Evolutionary conservation across 2,113 vertebrate genomes (phyloP).

Genomic region (Chaetodon trifascialis): DNA sequence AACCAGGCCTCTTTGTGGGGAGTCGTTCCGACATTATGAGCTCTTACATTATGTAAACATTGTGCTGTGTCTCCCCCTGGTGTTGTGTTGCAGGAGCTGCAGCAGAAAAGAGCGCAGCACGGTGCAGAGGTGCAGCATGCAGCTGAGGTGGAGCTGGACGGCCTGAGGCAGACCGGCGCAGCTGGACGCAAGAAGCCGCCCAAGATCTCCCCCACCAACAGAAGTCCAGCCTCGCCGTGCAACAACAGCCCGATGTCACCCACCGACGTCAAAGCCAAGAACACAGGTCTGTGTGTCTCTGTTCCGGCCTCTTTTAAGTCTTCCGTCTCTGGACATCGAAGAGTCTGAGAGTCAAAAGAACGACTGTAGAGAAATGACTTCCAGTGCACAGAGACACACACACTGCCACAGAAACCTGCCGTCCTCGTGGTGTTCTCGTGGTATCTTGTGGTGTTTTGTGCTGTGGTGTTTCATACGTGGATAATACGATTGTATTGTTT

Average conservation of each 20-base stretch:
- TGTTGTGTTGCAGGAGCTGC: slow-evolving; percentile 86
- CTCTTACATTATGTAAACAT: no score
- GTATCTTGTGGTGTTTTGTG: no score
- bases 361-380: background rate
- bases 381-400: background rate
- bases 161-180: slow-evolving; percentile 69
- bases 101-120: slow-evolving; percentile 89
- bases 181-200: slow-evolving; percentile 74
- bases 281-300: slow-evolving; percentile 79
- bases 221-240: slow-evolving; percentile 32
- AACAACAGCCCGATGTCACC: slow-evolving; percentile 50
- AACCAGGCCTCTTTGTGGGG: background rate
- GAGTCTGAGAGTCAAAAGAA: background rate
- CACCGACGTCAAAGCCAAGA: slow-evolving; percentile 86
- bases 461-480: background rate
- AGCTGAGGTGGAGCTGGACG: slow-evolving; percentile 72
- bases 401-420: background rate
- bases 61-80: slow-evolving; percentile 50
- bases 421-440: background rate
- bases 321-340: background rate
- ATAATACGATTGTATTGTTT: background rate
- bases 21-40: background rate
- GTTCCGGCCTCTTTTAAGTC: background rate
- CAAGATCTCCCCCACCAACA: slow-evolving; percentile 62
- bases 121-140: slow-evolving; percentile 63